These are phyloP conservation scores for Perognathus longimembris DNA, from an alignment of 2,113 vertebrate species.

Conservation along the genomic window DNA sequence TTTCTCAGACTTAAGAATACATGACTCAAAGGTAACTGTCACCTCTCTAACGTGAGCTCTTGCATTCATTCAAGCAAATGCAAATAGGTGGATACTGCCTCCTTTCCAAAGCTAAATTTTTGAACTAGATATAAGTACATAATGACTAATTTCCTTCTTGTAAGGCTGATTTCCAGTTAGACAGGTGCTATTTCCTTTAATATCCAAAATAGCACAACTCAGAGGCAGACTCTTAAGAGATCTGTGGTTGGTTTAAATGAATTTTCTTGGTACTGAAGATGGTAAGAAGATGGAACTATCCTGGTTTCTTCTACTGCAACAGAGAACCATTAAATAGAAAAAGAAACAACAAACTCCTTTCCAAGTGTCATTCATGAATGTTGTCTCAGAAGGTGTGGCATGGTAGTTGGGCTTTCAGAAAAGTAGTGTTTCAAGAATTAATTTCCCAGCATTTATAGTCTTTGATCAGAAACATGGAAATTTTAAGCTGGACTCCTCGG, in stretches of 20 bases:
- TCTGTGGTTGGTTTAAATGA: constrained; percentile 30
- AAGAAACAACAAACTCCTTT: not conserved
- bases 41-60: not conserved
- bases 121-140: not conserved
- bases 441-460: not conserved
- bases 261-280: not conserved
- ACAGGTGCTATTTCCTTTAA: not conserved
- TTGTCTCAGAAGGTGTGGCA: not conserved
- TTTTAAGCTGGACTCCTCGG: not conserved
- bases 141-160: not conserved
- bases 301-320: not conserved
- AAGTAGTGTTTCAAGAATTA: not conserved
- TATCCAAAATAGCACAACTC: not conserved
- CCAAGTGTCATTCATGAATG: not conserved
- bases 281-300: not conserved
- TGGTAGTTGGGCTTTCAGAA: not conserved
- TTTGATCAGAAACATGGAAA: not conserved
- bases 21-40: constrained; percentile 6
- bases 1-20: not conserved
- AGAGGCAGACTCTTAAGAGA: constrained; percentile 17
- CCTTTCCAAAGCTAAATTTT: constrained; percentile 26
- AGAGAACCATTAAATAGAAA: not conserved
- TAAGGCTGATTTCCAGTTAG: constrained; percentile 21
- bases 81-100: not conserved
- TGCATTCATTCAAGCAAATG: constrained; percentile 4